phyloP scores from a whole-genome alignment of 2,113 vertebrate species.

The Microtus pennsylvanicus region DNA sequence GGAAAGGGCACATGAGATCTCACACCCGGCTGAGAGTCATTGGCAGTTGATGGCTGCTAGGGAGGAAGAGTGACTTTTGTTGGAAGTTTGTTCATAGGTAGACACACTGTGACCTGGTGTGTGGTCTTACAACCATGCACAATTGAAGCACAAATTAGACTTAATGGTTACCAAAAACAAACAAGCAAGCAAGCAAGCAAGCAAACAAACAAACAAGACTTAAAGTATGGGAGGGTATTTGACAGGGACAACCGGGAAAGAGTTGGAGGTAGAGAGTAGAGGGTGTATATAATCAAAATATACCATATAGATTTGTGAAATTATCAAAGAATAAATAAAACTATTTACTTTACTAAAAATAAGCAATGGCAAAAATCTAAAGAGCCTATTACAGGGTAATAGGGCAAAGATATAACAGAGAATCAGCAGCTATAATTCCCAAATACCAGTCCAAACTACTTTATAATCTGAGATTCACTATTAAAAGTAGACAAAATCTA shows the following conservation, averaged over 20 bases:
- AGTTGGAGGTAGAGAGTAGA: background rate
- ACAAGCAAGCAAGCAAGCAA: too few species aligned
- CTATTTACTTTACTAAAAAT: background rate
- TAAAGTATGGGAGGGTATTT: background rate
- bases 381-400: too few species aligned
- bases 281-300: background rate
- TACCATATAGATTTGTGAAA: background rate
- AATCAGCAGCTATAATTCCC: background rate
- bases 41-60: background rate
- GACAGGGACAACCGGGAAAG: background rate
- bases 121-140: background rate
- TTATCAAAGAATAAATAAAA: background rate
- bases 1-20: background rate
- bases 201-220: background rate
- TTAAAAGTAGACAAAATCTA: background rate
- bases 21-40: background rate
- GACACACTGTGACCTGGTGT: background rate
- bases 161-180: background rate
- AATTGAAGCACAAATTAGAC: background rate
- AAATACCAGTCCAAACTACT: background rate
- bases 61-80: background rate
- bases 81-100: too few species aligned
- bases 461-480: background rate
- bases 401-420: background rate
- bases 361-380: background rate